Percentiles rank a stretch among this genome's conserved stretches.
Evolutionary conservation across 2,888 invertebrate species (phyloP).

Genomic region (Chymomyza fuscimana): DNA sequence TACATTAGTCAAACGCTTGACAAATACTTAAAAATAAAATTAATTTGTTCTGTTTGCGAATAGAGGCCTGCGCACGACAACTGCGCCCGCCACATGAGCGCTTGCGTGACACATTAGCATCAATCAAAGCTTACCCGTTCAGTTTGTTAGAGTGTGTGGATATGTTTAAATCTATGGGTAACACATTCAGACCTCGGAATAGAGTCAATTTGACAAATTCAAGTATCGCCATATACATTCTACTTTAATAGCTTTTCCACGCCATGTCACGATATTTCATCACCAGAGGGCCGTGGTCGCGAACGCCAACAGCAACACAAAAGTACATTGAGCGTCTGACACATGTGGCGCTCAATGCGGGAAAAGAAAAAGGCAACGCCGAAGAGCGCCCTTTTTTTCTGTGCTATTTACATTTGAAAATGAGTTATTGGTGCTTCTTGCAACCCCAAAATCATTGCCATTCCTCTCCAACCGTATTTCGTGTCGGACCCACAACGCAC

Average conservation of each 20-base stretch:
- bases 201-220: constrained; percentile 77
- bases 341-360: constrained; percentile 59
- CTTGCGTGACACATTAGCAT: constrained; percentile 75
- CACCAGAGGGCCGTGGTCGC: constrained; percentile 36
- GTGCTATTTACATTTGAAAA: constrained; percentile 73
- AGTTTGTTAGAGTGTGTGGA: constrained; percentile 24
- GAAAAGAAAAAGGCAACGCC: constrained; percentile 38
- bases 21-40: constrained; percentile 63
- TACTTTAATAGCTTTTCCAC: constrained; percentile 76
- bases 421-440: constrained; percentile 70
- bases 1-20: constrained; percentile 76
- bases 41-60: constrained; percentile 40
- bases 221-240: constrained; percentile 75
- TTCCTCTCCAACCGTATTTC: background rate
- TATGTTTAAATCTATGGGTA: constrained; percentile 11
- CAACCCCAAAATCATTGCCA: constrained; percentile 50
- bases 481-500: background rate
- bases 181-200: constrained; percentile 48
- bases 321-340: constrained; percentile 42
- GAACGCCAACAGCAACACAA: constrained; percentile 22
- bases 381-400: constrained; percentile 71
- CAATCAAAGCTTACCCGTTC: constrained; percentile 77
- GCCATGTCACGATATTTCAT: constrained; percentile 77
- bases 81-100: constrained; percentile 72
- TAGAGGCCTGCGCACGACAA: constrained; percentile 13